Base-by-base conservation (phyloP, 2,113 vertebrate genomes). In the Oncorhynchus clarkii region DNA sequence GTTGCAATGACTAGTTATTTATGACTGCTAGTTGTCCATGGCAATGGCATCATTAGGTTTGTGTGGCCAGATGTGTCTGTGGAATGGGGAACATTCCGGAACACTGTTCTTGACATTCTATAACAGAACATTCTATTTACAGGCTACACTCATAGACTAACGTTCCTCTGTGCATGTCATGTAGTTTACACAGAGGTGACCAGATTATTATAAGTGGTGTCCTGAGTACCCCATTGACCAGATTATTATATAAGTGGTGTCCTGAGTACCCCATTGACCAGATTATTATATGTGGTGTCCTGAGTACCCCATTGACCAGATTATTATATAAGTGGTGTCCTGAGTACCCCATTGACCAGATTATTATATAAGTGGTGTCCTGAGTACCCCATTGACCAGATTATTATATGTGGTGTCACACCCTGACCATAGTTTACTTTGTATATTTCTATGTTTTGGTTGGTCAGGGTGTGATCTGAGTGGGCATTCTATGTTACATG, bases 1-100 rank as follows among this genome's bases (percentile, higher is more conserved):
- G 68, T 85, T 57, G 27, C n/a, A 45, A 45, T 11, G 39, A 45
- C 29, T 72, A 51, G 76, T 73, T 88, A 81, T 89, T 90, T 75
- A 85, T 78, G 86, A 86, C 78, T 65, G 65, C 78, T 86, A 89
- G 87, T 91, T 91, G 88, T 66, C 87, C 68, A 73, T 72, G 8
- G 39, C 39, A 45, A 45, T 11, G 39, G 9, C 39, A 11, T 45
- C 39, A 11, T 45, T 45, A 45, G 39, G 39, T 2, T 45, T 22
- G 72, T 86, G 64, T 79, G 54, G 14, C 74, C 84, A 45, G 39
- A 45, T 83, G 87, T 84, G 88, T 83, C 89, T 89, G 78, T 84
- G 88, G 75, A 86, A 84, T 86, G 86, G 88, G 88, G 8, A 45
- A 45, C 39, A 45, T 45, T 45, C 39, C 39, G 39, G 88, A 80